Conservation (phyloP, 2,888 invertebrate species). For the Synergus gifuensis region DNA sequence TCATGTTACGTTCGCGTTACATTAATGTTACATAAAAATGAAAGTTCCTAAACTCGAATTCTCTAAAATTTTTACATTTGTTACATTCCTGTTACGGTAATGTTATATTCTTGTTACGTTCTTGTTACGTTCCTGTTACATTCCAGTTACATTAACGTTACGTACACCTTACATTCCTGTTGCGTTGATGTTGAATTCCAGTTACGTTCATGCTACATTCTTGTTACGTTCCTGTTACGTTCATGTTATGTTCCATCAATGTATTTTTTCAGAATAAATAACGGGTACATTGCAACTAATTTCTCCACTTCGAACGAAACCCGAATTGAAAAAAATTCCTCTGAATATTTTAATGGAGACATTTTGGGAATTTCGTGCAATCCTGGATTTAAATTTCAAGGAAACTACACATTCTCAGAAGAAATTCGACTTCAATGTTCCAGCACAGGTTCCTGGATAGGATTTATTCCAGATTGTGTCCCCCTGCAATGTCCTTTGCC, state of each 20-base stretch:
- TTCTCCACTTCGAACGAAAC: neutral
- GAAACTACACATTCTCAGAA: slow-evolving; percentile 55
- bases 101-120: neutral
- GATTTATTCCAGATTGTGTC: slow-evolving; percentile 80
- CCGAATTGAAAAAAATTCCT: slow-evolving; percentile 19
- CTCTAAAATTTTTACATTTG: too few relatives aligned
- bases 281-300: slow-evolving; percentile 57
- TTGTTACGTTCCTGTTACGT: too few relatives aligned
- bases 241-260: neutral
- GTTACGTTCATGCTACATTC: neutral
- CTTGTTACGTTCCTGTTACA: neutral
- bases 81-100: too few relatives aligned
- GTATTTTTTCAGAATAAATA: slow-evolving; percentile 54
- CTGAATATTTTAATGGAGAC: slow-evolving; percentile 59
- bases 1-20: too few relatives aligned
- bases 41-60: too few relatives aligned
- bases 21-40: too few relatives aligned
- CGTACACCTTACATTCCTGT: too few relatives aligned
- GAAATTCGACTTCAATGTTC: slow-evolving; percentile 77
- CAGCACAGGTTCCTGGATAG: slow-evolving; percentile 83
- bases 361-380: slow-evolving; percentile 62
- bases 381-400: slow-evolving; percentile 65
- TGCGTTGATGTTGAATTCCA: neutral
- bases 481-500: slow-evolving; percentile 62
- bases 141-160: neutral